Evolutionary conservation across 2,797 vertebrate species (phyloP).

Genomic region (Sardinella longiceps): DNA sequence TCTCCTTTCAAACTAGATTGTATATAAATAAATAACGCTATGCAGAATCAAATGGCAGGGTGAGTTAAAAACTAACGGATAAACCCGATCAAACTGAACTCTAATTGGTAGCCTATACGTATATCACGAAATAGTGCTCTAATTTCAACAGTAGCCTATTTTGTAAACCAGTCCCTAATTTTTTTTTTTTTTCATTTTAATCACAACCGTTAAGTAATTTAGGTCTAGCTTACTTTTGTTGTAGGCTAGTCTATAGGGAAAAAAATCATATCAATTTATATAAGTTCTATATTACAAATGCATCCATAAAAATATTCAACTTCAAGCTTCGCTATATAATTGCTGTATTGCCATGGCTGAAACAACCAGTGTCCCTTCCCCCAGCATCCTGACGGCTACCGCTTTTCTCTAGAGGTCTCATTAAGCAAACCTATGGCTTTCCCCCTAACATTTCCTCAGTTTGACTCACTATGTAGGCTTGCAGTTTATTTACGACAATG

Average conservation of each 20-base stretch:
- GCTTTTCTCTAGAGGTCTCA: conserved; percentile 79
- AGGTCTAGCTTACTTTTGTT: neutral
- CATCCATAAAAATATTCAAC: neutral
- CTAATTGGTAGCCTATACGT: neutral
- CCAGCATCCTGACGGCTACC: conserved; percentile 60
- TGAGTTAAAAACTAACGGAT: conserved; percentile 42
- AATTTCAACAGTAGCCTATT: neutral
- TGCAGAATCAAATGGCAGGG: conserved; percentile 75
- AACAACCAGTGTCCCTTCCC: conserved; percentile 61
- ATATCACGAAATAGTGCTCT: neutral
- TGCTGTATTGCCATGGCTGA: conserved; percentile 36
- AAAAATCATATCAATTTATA: too few species aligned
- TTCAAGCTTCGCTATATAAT: neutral
- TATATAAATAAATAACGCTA: conserved; percentile 87
- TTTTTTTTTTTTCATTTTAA: neutral
- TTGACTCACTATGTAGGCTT: conserved; percentile 79
- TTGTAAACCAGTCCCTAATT: neutral
- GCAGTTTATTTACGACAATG: conserved; percentile 75
- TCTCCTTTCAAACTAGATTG: conserved; percentile 92
- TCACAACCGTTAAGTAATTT: neutral
- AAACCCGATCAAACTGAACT: conserved; percentile 34
- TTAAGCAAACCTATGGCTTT: conserved; percentile 79
- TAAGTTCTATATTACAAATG: too few species aligned
- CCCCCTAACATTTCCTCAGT: conserved; percentile 81
- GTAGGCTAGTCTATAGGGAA: neutral